Base-by-base conservation (phyloP, 2,113 vertebrate genomes). In the Lepus americanus region DNA sequence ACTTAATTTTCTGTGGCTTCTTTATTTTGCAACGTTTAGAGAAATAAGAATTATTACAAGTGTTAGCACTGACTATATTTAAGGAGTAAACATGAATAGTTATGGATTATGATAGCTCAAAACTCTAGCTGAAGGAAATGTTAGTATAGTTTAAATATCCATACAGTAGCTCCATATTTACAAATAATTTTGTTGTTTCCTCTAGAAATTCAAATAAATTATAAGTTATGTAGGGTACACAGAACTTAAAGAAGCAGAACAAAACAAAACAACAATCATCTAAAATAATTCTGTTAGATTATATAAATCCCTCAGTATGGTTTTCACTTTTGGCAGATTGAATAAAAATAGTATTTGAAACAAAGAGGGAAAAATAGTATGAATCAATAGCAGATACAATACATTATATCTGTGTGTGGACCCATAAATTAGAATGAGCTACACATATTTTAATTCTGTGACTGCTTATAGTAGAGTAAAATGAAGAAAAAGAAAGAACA, bases 201-300 rank as follows among this genome's bases (percentile, higher is more conserved):
- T 70, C n/a, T 33, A 78, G 27, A 86, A 96, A 72, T 29, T 81
- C n/a, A 72, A 82, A 8, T 81, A 19, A 77, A 27, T 59, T 70
- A 12, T 86, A 94, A 85, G 55, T 13, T 80, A 22, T 19, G 14
- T 59, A 59, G 55, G 19, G 17, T 59, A 59, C 19, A 59, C 6
- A 59, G 55, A 14, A 17, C 19, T 59, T 59, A 59, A 59, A 59
- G 19, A 59, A 59, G 55, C 19, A 89, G 89, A 51, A n/a, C 23
- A 87, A 59, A 69, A 53, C 16, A 83, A 89, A 55, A 11, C 2
- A 49, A 0, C 9, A 78, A 76, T 63, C 13, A 70, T 11, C 6
- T 81, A 44, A 19, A 49, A 76, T 55, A 70, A 39, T 3, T 29
- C 17, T 74, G 6, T 27, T 53, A 64, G 5, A 66, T 72, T 36